Evolutionary conservation across 2,888 invertebrate genomes (phyloP), one percentile per base, ranked within the genome.

Genomic region (Troglohyphantes excavatus): DNA sequence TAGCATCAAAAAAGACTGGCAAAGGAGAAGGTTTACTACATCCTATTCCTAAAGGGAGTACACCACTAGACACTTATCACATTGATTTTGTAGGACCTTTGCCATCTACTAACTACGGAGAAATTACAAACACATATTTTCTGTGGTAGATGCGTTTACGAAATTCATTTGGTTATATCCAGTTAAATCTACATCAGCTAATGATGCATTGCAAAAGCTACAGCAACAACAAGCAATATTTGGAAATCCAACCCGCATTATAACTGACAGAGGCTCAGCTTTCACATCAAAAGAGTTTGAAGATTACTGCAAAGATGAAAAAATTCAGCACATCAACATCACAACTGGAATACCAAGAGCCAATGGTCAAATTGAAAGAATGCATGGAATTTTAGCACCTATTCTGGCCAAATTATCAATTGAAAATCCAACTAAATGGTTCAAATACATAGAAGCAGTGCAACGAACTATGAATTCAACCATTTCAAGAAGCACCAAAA

Each of bases 91-190:
- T 79, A 0, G 73, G 79, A 7, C 79, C 70, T 6, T 6, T 81
- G 0, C 46, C 39, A 21, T 39, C 43, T 6, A 73, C 87, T 0
- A 76, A 70, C 6, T n/a, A n/a, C n/a, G n/a, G n/a, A 87, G 72
- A 17, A 21, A 5, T 0, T 79, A 79, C 17, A 21, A 79, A 17
- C 29, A 87, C 23, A 39, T 70, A 11, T 78, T 86, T 33, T 33
- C 33, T 2, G 33, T 68, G 0, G 53, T 88, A 7, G 65, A 65
- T 26, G 73, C 73, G 11, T 88, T 73, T 27, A 65, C 53, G 5
- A 88, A 88, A n/a, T 75, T 81, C 19, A 27, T 78, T 0, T 81
- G 81, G 87, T n/a, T 73, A 6, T 88, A 53, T 33, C 87, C 65
- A 0, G 46, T 72, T 17, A 88, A 81, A 81, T 23, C 65, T 17